These are phyloP conservation scores for Sapayoa aenigma DNA, from an alignment of 2,113 vertebrate species.

Conservation along the genomic window DNA sequence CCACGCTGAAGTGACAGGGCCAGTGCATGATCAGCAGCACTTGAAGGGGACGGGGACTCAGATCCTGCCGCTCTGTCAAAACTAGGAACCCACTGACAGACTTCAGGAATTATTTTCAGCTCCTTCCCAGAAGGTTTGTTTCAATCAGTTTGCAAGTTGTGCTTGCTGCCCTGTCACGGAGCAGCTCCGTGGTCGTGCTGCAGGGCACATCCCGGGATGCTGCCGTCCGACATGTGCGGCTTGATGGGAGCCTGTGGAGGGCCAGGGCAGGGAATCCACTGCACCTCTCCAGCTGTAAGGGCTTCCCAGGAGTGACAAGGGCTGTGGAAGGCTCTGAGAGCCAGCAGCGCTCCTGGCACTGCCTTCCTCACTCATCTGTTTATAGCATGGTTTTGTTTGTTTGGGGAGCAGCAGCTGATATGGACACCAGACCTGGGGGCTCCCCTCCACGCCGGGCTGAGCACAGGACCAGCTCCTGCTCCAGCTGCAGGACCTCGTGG, in stretches of 20 bases:
- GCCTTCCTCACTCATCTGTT: rapidly evolving
- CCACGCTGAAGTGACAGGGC: conserved; percentile 16
- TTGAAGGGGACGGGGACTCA: neutral
- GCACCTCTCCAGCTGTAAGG: rapidly evolving
- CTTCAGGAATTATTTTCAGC: neutral
- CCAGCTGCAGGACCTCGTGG: neutral
- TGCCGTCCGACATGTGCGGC: rapidly evolving
- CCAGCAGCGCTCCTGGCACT: rapidly evolving
- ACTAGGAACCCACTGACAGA: neutral
- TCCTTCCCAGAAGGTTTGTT: neutral
- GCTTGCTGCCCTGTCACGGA: rapidly evolving
- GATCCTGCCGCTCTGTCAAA: neutral
- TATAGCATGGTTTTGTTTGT: rapidly evolving
- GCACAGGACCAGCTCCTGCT: neutral
- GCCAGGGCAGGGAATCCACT: neutral
- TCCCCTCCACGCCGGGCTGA: rapidly evolving
- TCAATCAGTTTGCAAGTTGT: neutral
- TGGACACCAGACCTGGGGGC: rapidly evolving
- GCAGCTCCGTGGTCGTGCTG: rapidly evolving
- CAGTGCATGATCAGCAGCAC: neutral
- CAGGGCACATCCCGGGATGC: neutral
- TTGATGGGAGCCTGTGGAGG: too few relatives aligned
- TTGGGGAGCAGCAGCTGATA: neutral
- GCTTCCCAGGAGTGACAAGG: neutral
- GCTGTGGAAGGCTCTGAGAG: neutral